Evolutionary conservation across 2,888 invertebrate species (phyloP).

Genomic region (Apodemia hepburni): DNA sequence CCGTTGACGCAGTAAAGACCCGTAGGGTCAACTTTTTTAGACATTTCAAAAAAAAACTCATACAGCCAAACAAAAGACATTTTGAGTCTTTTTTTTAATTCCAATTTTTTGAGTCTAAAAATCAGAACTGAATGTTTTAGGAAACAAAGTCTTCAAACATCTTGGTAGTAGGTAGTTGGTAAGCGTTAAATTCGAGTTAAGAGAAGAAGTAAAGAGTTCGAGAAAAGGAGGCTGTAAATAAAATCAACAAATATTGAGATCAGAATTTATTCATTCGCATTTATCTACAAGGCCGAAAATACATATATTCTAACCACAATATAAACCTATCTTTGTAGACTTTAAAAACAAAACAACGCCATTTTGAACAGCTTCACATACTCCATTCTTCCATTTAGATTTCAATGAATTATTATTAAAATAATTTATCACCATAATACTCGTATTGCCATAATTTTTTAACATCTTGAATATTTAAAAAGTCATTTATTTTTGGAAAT

Average conservation of each 20-base stretch:
- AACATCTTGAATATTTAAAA: neutral
- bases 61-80: too few relatives aligned
- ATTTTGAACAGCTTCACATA: slow-evolving; percentile 38
- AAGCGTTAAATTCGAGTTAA: too few relatives aligned
- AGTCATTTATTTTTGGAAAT: too few relatives aligned
- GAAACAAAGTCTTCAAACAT: too few relatives aligned
- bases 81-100: too few relatives aligned
- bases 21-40: too few relatives aligned
- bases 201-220: too few relatives aligned
- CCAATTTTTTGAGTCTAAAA: too few relatives aligned
- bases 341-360: slow-evolving; percentile 53
- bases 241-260: neutral
- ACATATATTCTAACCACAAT: slow-evolving; percentile 11
- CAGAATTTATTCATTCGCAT: slow-evolving; percentile 6
- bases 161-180: too few relatives aligned
- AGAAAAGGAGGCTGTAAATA: neutral
- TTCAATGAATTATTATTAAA: neutral
- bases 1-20: too few relatives aligned
- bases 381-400: neutral
- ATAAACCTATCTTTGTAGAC: slow-evolving; percentile 36
- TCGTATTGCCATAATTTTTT: slow-evolving; percentile 4
- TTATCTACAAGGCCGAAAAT: slow-evolving; percentile 12
- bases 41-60: too few relatives aligned
- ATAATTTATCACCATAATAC: neutral
- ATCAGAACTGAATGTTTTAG: too few relatives aligned